Percentiles rank a stretch among this genome's conserved stretches.
Conservation (phyloP, 2,888 invertebrate species). For the Poecilobothrus nobilitatus region DNA sequence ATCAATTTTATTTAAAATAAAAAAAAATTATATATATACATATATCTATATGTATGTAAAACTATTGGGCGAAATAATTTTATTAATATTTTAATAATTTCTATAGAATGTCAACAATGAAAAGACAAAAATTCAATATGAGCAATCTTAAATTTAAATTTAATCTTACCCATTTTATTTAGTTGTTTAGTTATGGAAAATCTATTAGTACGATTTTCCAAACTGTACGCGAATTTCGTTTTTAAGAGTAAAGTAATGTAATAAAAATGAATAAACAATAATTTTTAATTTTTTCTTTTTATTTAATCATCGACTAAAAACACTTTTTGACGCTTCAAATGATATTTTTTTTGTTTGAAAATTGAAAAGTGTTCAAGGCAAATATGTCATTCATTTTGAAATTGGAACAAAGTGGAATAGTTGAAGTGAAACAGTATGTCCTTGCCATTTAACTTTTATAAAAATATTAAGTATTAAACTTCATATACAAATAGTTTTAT, state of each 20-base stretch:
- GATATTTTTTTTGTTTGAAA: neutral
- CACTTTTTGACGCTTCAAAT: slow-evolving; percentile 3
- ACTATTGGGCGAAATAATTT: too few species aligned
- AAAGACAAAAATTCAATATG: neutral
- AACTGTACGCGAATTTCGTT: neutral
- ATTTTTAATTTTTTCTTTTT: neutral
- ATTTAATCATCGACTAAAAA: slow-evolving; percentile 6
- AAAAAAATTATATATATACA: too few species aligned
- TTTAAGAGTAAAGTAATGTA: neutral
- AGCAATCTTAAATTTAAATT: neutral
- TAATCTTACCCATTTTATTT: neutral
- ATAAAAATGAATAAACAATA: neutral
- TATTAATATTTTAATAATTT: too few species aligned
- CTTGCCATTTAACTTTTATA: too few species aligned
- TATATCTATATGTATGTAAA: too few species aligned
- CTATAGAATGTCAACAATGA: neutral
- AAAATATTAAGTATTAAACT: too few species aligned
- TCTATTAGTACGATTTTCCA: neutral
- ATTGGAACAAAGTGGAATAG: too few species aligned
- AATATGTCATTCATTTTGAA: neutral
- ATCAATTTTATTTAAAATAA: neutral
- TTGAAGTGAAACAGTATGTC: too few species aligned
- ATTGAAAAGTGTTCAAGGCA: neutral
- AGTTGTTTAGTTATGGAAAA: neutral
- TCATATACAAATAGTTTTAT: too few species aligned